Evolutionary conservation across 2,888 invertebrate genomes (phyloP), one percentile per base, ranked within the genome.

Genomic region (Chironomus tentans): DNA sequence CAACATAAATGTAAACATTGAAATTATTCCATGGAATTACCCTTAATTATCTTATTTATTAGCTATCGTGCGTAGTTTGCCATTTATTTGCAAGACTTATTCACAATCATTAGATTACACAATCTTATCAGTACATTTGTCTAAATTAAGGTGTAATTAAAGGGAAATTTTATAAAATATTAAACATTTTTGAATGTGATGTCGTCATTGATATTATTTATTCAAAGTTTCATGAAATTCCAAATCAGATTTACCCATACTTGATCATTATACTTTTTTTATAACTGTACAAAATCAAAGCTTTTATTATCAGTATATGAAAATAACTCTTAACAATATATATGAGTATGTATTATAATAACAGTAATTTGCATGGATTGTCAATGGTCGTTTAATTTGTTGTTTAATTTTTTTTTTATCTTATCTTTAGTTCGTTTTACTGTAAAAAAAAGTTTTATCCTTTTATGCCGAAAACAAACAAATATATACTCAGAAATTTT

Each of bases 341-440:
- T n/a, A 56, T 56, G 56, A 56, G n/a, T n/a, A 65, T 21, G 65
- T 24, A 22, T 24, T 18, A 24, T 24, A 65, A 65, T 24, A 65
- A 24, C 24, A 65, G 24, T 65, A 24, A 18, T 24, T 65, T 24
- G 65, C 56, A 65, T 65, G 65, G 13, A 65, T 65, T 21, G 24
- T 65, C 65, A n/a, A 65, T 65, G 65, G 65, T 65, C 65, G 65
- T 65, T 65, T 65, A 65, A 56, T 56, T 65, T 65, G 24, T 65
- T 24, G 24, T 65, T 65, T 65, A 24, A 65, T 24, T 65, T 22
- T 62, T 7, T 22, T 15, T 65, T 21, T 22, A 13, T 24, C 12
- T 21, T 65, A 22, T 65, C 21, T 56, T 56, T n/a, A 7, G 18
- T 56, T 56, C 7, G 2, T 10, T 5, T 56, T 56, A 56, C 15